Evolutionary conservation across 2,113 vertebrate species (phyloP), one percentile per base, ranked within the genome.

Genomic region (Chaenocephalus aceratus): DNA sequence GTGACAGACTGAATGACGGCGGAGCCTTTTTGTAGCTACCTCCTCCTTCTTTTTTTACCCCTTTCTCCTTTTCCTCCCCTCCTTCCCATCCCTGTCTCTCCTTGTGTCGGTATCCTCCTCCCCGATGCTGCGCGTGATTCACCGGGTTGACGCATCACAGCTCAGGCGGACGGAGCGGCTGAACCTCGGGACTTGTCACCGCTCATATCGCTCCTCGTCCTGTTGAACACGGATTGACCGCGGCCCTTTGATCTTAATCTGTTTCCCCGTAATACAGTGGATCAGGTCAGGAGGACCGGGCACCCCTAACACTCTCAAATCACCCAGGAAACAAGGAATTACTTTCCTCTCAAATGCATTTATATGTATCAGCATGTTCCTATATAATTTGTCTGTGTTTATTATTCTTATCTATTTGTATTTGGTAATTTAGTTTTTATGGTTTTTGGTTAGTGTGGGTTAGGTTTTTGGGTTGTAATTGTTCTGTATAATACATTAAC

Each of bases 1-100:
- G 75, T 94, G 94, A 93, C 86, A 91, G 92, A 90, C 87, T 88
- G 92, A 92, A 71, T 87, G 91, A 94, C 91, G 86, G 91, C 86
- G 89, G 79, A 90, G 90, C 82, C 82, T 92, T 93, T 94, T 93
- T 95, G 93, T 95, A 95, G 72, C 77, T 80, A 53, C 88, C 80
- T 80, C 81, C 86, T 86, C 81, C 85, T 79, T 83, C 70, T 54
- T 69, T 70, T 34, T 58, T 78, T 76, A 21, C 70, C 79, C 65
- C 21, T 75, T 80, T 72, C 62, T 76, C 84, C 76, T 58, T 41
- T 53, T 70, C 74, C 71, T 80, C 76, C 67, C 65, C 67, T 85
- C 82, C 76, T 72, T 70, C 59, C 72, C 81, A 79, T 79, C 75
- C 70, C 73, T 36, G 60, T 75, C 54, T 87, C 80, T 66, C 49